Evolutionary conservation across 2,113 vertebrate genomes (phyloP), one percentile per base, ranked within the genome.

Genomic region (Dinomys branickii): DNA sequence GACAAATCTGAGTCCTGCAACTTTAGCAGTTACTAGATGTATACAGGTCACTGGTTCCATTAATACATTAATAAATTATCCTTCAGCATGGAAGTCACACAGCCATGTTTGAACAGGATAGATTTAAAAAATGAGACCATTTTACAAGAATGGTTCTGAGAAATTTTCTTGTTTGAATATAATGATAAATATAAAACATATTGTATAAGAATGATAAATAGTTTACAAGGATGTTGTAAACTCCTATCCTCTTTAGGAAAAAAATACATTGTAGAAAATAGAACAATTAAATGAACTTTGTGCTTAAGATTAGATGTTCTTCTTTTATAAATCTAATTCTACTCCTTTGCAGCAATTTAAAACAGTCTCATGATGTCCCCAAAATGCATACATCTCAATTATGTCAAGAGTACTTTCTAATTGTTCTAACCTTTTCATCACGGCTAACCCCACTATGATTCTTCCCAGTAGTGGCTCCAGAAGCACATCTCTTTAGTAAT

Each of bases 41-140:
- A 82, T 56, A 69, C 65, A 88, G 95, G 96, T 97, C 97, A 98
- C 14, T 59, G 81, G 30, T 54, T 84, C 97, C 50, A 95, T 97
- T 94, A 94, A 97, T 95, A 90, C 77, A 96, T 96, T 97, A 96
- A 97, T 97, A 97, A 95, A 96, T 96, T 98, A 94, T 95, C 92
- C 92, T 96, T 94, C 86, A 94, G 19, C 71, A 96, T 91, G 92
- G 88, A 98, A 91, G 90, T 98, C 90, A 96, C 84, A 4, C 90
- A 94, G 81, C 61, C 61, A 61, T 50, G 52, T 88, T 93, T 71
- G 52, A 96, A 90, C 38, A 82, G 58, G 41, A 73, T 7, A 95
- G 17, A 75, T 75, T 78, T 88, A 56, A 96, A 54, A 54, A 50
- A 94, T 59, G 52, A 90, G 69, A 28, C 17, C 81, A 78, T 80